phyloP scores from a whole-genome alignment of 2,888 invertebrate genomes.

The Cheilosia scutellata region DNA sequence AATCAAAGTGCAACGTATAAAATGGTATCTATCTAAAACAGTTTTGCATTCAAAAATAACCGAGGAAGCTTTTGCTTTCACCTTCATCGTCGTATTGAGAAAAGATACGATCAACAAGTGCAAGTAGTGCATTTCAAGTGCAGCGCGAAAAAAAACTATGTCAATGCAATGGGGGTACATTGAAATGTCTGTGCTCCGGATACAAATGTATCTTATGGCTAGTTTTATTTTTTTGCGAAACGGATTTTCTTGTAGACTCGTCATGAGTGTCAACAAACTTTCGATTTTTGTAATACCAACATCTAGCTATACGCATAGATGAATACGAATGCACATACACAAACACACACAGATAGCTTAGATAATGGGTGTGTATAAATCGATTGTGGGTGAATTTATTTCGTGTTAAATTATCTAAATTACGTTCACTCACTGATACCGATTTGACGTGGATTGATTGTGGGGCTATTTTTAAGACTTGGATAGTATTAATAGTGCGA shows the following conservation, averaged over 20 bases:
- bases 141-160: constrained; percentile 62
- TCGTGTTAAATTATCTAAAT: constrained; percentile 34
- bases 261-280: constrained; percentile 67
- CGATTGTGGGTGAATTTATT: constrained; percentile 12
- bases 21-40: constrained; percentile 59
- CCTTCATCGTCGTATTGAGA: constrained; percentile 49
- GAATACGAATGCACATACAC: background rate
- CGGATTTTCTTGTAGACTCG: constrained; percentile 1
- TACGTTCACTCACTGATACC: background rate
- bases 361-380: background rate
- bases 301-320: constrained; percentile 14
- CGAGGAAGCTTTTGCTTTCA: constrained; percentile 62
- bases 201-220: constrained; percentile 44
- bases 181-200: constrained; percentile 48
- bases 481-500: background rate
- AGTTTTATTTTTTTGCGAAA: constrained; percentile 15
- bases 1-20: constrained; percentile 53
- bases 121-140: constrained; percentile 62
- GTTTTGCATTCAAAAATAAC: constrained; percentile 52
- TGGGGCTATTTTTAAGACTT: constrained; percentile 27
- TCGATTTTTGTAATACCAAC: constrained; percentile 44
- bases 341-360: background rate
- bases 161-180: constrained; percentile 61
- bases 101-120: constrained; percentile 69
- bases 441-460: background rate